phyloP scores from a whole-genome alignment of 2,888 invertebrate genomes.

The Anagyrus pseudococci region DNA sequence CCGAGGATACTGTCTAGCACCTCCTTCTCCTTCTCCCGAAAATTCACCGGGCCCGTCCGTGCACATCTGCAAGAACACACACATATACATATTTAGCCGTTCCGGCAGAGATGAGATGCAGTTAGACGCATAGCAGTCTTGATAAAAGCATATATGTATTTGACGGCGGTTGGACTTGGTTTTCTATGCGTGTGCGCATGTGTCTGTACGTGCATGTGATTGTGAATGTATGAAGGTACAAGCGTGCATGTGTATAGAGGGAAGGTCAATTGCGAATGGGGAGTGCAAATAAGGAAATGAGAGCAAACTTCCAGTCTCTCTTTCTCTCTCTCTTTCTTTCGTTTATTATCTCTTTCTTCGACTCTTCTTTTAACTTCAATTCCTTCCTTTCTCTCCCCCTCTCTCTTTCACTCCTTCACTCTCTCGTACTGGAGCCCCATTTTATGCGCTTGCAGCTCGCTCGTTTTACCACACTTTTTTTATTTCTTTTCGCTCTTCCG shows the following conservation, averaged over 20 bases:
- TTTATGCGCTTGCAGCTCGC: background rate
- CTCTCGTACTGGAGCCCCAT: background rate
- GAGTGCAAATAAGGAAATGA: conserved; percentile 38
- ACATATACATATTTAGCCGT: conserved; percentile 6
- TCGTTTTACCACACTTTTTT: no score
- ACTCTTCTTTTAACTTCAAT: conserved; percentile 32
- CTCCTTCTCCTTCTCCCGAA: conserved; percentile 93
- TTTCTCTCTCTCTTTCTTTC: conserved; percentile 4
- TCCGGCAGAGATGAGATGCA: no score
- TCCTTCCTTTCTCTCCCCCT: conserved; percentile 7
- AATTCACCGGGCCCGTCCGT: conserved; percentile 85
- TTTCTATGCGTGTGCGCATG: background rate
- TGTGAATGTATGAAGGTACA: no score
- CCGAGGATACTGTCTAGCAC: conserved; percentile 92
- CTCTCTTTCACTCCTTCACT: conserved; percentile 6
- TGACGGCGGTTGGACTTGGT: background rate
- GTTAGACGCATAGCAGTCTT: background rate
- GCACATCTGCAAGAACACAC: conserved; percentile 69
- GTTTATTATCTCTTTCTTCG: conserved; percentile 34
- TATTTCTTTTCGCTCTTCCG: conserved; percentile 3
- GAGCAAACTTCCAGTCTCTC: conserved; percentile 31
- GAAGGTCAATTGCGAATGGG: conserved; percentile 37
- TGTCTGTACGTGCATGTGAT: background rate
- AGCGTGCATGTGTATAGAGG: conserved; percentile 1
- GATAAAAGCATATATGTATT: background rate